Evolutionary conservation across 2,888 invertebrate species (phyloP), one percentile per base, ranked within the genome.

Genomic region (Zelleria hepariella): DNA sequence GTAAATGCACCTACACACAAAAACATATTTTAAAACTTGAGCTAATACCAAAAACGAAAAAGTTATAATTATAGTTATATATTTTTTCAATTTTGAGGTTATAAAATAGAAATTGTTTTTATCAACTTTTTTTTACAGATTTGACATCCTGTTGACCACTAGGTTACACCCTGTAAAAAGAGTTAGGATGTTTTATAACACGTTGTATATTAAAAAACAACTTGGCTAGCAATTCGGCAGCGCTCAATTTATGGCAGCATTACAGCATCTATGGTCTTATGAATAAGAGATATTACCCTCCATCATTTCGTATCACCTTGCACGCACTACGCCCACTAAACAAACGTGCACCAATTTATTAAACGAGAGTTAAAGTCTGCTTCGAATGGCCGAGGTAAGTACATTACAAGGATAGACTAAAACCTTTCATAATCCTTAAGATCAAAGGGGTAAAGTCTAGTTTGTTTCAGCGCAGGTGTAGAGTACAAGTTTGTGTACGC

Each of bases 321-420:
- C 53, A 53, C 53, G 25, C 53, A 53, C 53, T 25, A n/a, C 24
- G 53, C 24, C 15, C 53, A 15, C 24, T 24, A 53, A 53, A 53
- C 53, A 53, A 53, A 53, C 25, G 53, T n/a, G 53, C 53, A 53
- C 25, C 53, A 53, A 53, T 53, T 53, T 25, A 53, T 53, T 53
- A 71, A 82, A 86, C 72, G 86, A 79, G 82, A 83, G 73, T 86
- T 86, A 86, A 86, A 86, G 85, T 86, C 85, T 75, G 82, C 72
- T 65, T 71, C 69, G 77, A 82, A 81, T 80, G 79, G 61, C 52
- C 24, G 15, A 53, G 23, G 23, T 23, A 51, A 8, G 21, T 10
- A 20, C 23, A 51, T 42, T 42, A 42, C 32, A 42, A 42, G 1
- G 32, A 15, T 42, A 42, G 15, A 2, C 10, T 15, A 2, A 42